These are phyloP conservation scores for Coronaproctus castanopsis DNA, from an alignment of 2,888 invertebrate genomes.

Conservation along the genomic window DNA sequence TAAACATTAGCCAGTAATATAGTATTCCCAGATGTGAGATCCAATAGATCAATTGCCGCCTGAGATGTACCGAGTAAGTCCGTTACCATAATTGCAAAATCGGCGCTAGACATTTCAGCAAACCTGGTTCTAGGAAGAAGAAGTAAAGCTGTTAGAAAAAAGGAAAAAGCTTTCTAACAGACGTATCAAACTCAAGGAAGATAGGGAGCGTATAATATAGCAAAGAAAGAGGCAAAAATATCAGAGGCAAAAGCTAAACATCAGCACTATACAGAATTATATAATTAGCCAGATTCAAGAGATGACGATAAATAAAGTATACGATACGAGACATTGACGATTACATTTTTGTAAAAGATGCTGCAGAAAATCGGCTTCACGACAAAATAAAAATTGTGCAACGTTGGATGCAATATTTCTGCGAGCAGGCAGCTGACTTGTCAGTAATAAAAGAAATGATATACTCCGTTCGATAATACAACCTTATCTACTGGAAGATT, in stretches of 20 bases:
- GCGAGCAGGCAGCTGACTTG: too few relatives aligned
- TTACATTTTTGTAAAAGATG: neutral
- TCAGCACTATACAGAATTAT: neutral
- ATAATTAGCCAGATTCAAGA: neutral
- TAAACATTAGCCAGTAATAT: neutral
- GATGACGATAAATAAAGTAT: neutral
- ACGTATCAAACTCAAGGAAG: neutral
- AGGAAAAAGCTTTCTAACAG: neutral
- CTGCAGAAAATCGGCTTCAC: neutral
- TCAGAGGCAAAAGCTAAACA: neutral
- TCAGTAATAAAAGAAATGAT: too few relatives aligned
- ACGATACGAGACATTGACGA: neutral
- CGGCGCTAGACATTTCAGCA: neutral
- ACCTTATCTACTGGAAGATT: too few relatives aligned
- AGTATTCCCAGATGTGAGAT: neutral
- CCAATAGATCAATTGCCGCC: neutral
- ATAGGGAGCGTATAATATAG: neutral
- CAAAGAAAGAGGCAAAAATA: neutral
- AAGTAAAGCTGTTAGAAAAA: neutral
- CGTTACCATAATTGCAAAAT: neutral
- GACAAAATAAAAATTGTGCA: too few relatives aligned
- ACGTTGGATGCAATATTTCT: too few relatives aligned
- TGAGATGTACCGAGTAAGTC: neutral
- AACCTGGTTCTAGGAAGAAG: neutral
- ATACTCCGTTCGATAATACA: too few relatives aligned